Evolutionary conservation across 2,888 invertebrate genomes (phyloP).

Genomic region (Meghimatium bilineatum): DNA sequence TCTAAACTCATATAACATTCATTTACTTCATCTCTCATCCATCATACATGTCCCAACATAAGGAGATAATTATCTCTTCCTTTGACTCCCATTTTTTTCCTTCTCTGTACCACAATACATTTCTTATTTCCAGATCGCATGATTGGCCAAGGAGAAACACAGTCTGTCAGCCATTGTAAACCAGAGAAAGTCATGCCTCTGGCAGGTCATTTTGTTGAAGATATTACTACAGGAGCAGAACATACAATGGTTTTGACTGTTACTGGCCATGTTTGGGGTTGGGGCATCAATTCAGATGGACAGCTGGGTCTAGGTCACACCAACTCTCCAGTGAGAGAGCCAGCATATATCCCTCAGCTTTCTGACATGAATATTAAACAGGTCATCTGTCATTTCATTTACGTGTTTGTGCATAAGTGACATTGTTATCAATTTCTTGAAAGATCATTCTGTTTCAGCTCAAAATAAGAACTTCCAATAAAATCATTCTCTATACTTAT

Average conservation of each 20-base stretch:
- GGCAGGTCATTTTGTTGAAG: slow-evolving; percentile 79
- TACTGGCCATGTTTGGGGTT: slow-evolving; percentile 81
- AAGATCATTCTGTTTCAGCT: too few relatives aligned
- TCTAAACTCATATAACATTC: too few relatives aligned
- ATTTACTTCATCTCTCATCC: too few relatives aligned
- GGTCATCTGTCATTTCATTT: slow-evolving; percentile 63
- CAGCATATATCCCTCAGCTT: slow-evolving; percentile 80
- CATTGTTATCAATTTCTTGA: too few relatives aligned
- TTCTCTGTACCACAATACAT: too few relatives aligned
- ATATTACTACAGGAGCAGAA: slow-evolving; percentile 82
- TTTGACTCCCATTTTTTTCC: too few relatives aligned
- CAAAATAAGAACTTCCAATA: too few relatives aligned
- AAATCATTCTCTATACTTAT: too few relatives aligned
- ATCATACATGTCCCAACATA: too few relatives aligned
- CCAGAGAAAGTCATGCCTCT: slow-evolving; percentile 80
- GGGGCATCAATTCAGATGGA: slow-evolving; percentile 83
- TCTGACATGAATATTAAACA: slow-evolving; percentile 81
- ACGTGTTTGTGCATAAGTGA: too few relatives aligned
- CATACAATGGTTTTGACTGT: slow-evolving; percentile 81
- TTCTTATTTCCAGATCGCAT: slow-evolving; percentile 80
- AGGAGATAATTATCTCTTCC: too few relatives aligned
- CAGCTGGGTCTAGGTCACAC: slow-evolving; percentile 82
- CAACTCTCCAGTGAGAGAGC: slow-evolving; percentile 80
- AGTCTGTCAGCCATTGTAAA: slow-evolving; percentile 78
- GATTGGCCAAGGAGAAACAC: slow-evolving; percentile 80